phyloP scores from a whole-genome alignment of 2,888 invertebrate genomes.

The Drosophila colorata region DNA sequence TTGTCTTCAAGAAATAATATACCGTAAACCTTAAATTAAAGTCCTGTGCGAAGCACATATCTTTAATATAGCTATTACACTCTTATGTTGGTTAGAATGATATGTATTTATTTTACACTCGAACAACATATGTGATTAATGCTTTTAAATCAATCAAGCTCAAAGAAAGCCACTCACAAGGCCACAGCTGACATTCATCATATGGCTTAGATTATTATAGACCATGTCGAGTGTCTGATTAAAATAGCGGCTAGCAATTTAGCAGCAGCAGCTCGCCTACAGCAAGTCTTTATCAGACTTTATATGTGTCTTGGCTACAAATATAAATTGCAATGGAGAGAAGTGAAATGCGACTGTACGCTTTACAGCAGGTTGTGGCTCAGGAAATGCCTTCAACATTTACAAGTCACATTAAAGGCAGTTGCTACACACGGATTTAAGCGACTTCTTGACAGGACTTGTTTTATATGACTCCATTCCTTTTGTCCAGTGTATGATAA shows the following conservation, averaged over 20 bases:
- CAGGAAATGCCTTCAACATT: background rate
- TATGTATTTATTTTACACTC: background rate
- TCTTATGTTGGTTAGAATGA: background rate
- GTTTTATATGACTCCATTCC: background rate
- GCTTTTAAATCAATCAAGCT: slow-evolving; percentile 2
- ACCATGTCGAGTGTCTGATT: slow-evolving; percentile 13
- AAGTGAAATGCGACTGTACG: slow-evolving; percentile 1
- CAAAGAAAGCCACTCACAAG: background rate
- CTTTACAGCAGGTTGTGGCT: background rate
- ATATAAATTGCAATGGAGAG: slow-evolving; percentile 18
- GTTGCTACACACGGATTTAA: background rate
- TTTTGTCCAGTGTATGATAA: background rate
- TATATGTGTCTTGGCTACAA: slow-evolving; percentile 5
- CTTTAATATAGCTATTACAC: too few species aligned
- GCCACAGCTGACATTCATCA: slow-evolving; percentile 2
- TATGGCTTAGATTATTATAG: slow-evolving; percentile 8
- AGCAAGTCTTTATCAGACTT: slow-evolving; percentile 5
- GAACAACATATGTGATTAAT: background rate
- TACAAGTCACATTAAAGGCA: background rate
- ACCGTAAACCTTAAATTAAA: too few species aligned
- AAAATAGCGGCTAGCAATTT: slow-evolving; percentile 18
- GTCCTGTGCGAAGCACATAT: too few species aligned
- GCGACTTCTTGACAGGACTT: too few species aligned
- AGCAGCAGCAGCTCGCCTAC: slow-evolving; percentile 15
- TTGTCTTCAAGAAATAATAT: too few species aligned